Percentiles rank a stretch among this genome's conserved stretches.
phyloP scores from a whole-genome alignment of 2,888 invertebrate species.

The Stenchaetothrips biformis region DNA sequence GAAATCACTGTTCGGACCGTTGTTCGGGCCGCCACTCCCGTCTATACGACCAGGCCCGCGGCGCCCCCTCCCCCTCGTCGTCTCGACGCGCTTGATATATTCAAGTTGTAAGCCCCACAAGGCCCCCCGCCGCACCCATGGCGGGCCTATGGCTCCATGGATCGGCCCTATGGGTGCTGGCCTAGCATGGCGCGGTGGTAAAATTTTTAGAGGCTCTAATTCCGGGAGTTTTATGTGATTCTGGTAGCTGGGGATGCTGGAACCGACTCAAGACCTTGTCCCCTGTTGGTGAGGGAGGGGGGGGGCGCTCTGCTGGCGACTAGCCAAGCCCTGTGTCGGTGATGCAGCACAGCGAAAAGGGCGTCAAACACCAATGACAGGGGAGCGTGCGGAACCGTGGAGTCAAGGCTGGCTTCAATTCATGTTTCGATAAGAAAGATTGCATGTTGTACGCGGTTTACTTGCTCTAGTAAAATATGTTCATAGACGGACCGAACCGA shows the following conservation, averaged over 20 bases:
- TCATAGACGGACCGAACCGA: no score
- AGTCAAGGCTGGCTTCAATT: no score
- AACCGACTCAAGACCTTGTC: conserved; percentile 5
- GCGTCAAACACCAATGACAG: background rate
- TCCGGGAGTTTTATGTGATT: conserved; percentile 1
- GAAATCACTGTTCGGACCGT: no score
- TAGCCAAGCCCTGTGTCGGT: background rate
- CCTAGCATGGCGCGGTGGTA: background rate
- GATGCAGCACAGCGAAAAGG: background rate
- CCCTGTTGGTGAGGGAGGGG: background rate
- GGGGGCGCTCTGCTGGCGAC: background rate
- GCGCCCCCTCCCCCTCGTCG: background rate
- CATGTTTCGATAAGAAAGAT: no score
- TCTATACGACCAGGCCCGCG: background rate
- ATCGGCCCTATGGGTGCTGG: background rate
- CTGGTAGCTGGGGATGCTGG: background rate
- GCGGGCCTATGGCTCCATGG: background rate
- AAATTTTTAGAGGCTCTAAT: conserved; percentile 6
- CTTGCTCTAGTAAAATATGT: no score
- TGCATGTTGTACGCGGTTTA: no score
- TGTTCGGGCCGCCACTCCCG: no score
- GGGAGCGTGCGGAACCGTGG: background rate
- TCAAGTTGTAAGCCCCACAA: background rate
- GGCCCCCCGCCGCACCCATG: background rate
- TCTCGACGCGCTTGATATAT: background rate